These are phyloP conservation scores for Diplodus sargus DNA, from an alignment of 2,797 vertebrate species.

Conservation along the genomic window DNA sequence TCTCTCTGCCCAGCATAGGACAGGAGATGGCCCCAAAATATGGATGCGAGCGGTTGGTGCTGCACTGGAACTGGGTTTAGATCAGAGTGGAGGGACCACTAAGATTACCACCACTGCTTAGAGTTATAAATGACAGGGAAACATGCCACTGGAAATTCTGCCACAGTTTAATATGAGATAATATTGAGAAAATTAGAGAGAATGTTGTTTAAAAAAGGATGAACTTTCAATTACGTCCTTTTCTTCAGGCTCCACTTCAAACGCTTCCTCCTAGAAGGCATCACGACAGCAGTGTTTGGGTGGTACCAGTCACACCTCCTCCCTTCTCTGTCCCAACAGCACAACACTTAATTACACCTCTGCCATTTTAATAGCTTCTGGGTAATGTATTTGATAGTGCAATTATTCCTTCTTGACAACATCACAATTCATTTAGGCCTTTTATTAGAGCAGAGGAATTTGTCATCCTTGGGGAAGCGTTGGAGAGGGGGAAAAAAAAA, in stretches of 20 bases:
- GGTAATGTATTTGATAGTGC: slow-evolving; percentile 77
- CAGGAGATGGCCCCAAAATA: slow-evolving; percentile 72
- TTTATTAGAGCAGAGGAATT: slow-evolving; percentile 71
- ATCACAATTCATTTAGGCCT: slow-evolving; percentile 76
- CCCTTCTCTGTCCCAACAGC: slow-evolving; percentile 54
- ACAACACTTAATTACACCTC: slow-evolving; percentile 76
- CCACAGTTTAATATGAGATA: slow-evolving; percentile 51
- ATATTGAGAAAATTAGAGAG: slow-evolving; percentile 25
- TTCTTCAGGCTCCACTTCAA: slow-evolving; percentile 25
- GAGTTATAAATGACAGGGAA: slow-evolving; percentile 75
- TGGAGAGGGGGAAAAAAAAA: slow-evolving; percentile 7
- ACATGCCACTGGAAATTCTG: slow-evolving; percentile 42
- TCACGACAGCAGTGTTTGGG: slow-evolving; percentile 45
- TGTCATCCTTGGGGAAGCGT: slow-evolving; percentile 63
- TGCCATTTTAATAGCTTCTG: slow-evolving; percentile 75
- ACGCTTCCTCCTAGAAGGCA: slow-evolving; percentile 31
- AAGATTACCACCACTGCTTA: slow-evolving; percentile 65
- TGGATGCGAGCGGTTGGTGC: slow-evolving; percentile 56
- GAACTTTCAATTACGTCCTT: slow-evolving; percentile 37
- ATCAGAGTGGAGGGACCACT: slow-evolving; percentile 63
- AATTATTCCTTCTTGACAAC: slow-evolving; percentile 81
- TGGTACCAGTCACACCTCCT: slow-evolving; percentile 52
- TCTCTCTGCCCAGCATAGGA: slow-evolving; percentile 64
- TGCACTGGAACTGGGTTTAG: slow-evolving; percentile 62
- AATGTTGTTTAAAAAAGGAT: slow-evolving; percentile 7